A percentile compares a stretch with the other conserved stretches of the same genome.
Evolutionary conservation across 1,140 invertebrate genomes (phyloP).

Genomic region (Drosophila mayri): DNA sequence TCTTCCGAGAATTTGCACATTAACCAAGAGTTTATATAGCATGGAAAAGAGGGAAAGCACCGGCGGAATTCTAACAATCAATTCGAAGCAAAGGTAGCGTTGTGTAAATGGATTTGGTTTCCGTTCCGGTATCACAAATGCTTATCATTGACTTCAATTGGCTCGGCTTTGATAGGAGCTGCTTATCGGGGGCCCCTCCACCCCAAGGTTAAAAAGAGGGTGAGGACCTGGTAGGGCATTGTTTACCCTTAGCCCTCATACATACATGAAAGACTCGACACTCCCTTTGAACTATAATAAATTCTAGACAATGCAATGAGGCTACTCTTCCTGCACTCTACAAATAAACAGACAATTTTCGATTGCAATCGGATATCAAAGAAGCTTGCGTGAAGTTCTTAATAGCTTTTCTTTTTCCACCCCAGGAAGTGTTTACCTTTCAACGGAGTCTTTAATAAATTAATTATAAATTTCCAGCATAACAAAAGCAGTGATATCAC

Average conservation of each 20-base stretch:
- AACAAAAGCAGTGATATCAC: slow-evolving; percentile 15
- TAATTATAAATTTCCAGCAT: slow-evolving; percentile 6
- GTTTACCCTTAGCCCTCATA: slow-evolving; percentile 1
- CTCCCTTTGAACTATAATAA: slow-evolving; percentile 40
- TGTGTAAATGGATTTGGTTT: slow-evolving; percentile 71
- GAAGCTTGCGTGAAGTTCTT: slow-evolving; percentile 53
- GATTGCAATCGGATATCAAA: slow-evolving; percentile 71
- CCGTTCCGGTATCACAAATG: slow-evolving; percentile 57
- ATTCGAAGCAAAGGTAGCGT: slow-evolving; percentile 24
- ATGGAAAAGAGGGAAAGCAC: slow-evolving; percentile 20
- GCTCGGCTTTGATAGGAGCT: slow-evolving; percentile 24
- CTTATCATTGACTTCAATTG: slow-evolving; percentile 49
- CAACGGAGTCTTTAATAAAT: slow-evolving; percentile 33
- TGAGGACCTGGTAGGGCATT: background rate
- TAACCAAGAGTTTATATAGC: slow-evolving; percentile 23
- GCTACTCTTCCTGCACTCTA: slow-evolving; percentile 27
- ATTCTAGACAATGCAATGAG: slow-evolving; percentile 13
- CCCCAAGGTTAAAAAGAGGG: slow-evolving; percentile 3
- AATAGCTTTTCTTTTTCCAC: slow-evolving; percentile 38
- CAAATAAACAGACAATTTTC: slow-evolving; percentile 75
- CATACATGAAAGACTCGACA: slow-evolving; percentile 34
- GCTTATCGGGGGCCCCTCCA: slow-evolving; percentile 14
- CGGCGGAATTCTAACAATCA: slow-evolving; percentile 54
- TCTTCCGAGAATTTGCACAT: slow-evolving; percentile 48
- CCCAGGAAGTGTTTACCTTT: slow-evolving; percentile 28